Conservation (phyloP, 2,888 invertebrate species). For the Amitus sp. region DNA sequence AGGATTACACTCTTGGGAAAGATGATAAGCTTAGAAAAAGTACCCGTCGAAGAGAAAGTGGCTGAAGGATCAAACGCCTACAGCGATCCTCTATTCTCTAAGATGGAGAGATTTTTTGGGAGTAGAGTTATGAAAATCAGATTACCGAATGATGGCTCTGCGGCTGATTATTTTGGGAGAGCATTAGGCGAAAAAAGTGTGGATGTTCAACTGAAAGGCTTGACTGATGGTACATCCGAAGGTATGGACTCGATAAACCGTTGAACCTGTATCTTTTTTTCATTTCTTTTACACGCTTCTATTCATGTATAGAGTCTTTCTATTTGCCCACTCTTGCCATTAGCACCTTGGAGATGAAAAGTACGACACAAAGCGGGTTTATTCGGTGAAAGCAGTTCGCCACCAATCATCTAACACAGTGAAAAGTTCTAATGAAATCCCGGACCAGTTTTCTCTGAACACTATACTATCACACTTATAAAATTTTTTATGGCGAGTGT, state of each 20-base stretch:
- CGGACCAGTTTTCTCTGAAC: too few relatives aligned
- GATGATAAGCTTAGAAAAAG: constrained; percentile 54
- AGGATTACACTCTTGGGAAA: constrained; percentile 54
- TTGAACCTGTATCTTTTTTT: constrained; percentile 34
- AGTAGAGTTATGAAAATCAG: constrained; percentile 51
- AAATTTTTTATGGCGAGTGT: too few relatives aligned
- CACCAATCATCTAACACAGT: too few relatives aligned
- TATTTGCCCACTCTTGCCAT: too few relatives aligned
- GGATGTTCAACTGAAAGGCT: constrained; percentile 50
- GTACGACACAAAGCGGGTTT: too few relatives aligned
- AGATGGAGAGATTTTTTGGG: constrained; percentile 57
- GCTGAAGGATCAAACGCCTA: neutral
- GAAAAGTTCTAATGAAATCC: too few relatives aligned
- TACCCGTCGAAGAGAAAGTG: constrained; percentile 38
- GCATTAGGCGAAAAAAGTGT: constrained; percentile 57
- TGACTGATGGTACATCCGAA: constrained; percentile 58
- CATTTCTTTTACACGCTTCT: too few relatives aligned
- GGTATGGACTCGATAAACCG: too few relatives aligned
- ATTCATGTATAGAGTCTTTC: too few relatives aligned
- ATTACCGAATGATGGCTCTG: constrained; percentile 56
- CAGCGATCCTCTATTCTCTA: constrained; percentile 54
- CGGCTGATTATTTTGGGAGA: constrained; percentile 57
- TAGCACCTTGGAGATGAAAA: too few relatives aligned
- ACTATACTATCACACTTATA: too few relatives aligned
- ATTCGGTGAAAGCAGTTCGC: too few relatives aligned